Base-by-base conservation (phyloP, 2,113 vertebrate genomes). In the Penelope pileata region DNA sequence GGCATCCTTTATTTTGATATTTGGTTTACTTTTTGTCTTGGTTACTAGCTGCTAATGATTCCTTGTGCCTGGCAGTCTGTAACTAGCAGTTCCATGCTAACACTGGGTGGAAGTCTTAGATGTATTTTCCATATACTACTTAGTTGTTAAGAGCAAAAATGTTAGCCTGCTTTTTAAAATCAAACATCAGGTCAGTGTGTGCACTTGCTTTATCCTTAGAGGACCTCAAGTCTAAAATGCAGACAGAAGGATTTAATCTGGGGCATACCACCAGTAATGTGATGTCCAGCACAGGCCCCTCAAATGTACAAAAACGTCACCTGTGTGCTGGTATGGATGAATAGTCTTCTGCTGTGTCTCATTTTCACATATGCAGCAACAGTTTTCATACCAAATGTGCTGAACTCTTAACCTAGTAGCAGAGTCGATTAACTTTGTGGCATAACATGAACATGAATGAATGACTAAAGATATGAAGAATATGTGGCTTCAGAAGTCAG, bases 351-450 rank as follows among this genome's bases (percentile, higher is more conserved):
- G 16, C 29, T 50, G 12, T 73, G 43, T 27, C 8, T 10, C 9
- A 7, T 29, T 22, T n/a, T 63, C 66, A 72, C 18, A 10, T 64
- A 48, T 7, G 53, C 2, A 16, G 47, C 51, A 21, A n/a, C n/a
- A 4, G 4, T 34, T 47, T 77, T 82, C 48, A 73, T 42, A 36
- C 11, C 2, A 12, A 30, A 2, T 79, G 72, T 82, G 63, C 66
- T 94, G 51, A 97, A 86, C 91, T 89, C 94, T 98, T 97, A 93
- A 86, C 93, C 80, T 96, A 68, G 94, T 87, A 84, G 96, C 45
- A 40, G 75, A 91, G 53, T 88, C 86, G 93, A 96, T 95, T 95
- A 96, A 91, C 95, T 97, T 90, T 88, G 91, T 84, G 75, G 76
- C 79, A 92, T 96, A 94, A 95, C 48, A 10, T 83, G 94, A 96